These are phyloP conservation scores for Heterotis niloticus DNA, from an alignment of 2,113 vertebrate genomes.

Conservation along the genomic window DNA sequence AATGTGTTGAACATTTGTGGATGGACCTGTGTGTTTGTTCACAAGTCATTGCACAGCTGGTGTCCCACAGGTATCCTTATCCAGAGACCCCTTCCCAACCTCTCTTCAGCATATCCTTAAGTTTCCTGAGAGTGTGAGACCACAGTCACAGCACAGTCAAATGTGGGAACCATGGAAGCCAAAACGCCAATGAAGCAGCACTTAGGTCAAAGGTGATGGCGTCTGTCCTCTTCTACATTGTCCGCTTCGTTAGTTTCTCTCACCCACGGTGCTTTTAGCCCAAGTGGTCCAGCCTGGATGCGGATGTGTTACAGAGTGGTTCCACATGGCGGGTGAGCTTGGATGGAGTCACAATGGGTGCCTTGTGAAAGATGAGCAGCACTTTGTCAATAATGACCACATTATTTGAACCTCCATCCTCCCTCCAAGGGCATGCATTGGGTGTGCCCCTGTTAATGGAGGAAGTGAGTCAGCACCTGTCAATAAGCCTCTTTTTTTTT, in stretches of 20 bases:
- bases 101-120: too few relatives aligned
- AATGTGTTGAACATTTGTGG: too few relatives aligned
- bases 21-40: too few relatives aligned
- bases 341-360: neutral
- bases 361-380: conserved; percentile 1
- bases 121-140: too few relatives aligned
- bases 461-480: conserved; percentile 15
- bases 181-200: neutral
- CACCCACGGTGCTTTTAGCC: neutral
- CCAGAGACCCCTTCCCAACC: too few relatives aligned
- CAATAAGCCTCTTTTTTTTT: neutral
- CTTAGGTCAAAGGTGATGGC: neutral
- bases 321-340: neutral
- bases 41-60: too few relatives aligned
- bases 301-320: neutral
- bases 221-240: neutral
- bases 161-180: too few relatives aligned
- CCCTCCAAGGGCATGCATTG: neutral
- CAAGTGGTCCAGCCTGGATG: neutral
- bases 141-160: too few relatives aligned
- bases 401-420: neutral
- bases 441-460: neutral
- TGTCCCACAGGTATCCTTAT: too few relatives aligned
- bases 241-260: neutral
- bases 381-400: neutral